These are phyloP conservation scores for Choloepus hoffmanni DNA, from an alignment of 2,113 vertebrate species.

Conservation along the genomic window DNA sequence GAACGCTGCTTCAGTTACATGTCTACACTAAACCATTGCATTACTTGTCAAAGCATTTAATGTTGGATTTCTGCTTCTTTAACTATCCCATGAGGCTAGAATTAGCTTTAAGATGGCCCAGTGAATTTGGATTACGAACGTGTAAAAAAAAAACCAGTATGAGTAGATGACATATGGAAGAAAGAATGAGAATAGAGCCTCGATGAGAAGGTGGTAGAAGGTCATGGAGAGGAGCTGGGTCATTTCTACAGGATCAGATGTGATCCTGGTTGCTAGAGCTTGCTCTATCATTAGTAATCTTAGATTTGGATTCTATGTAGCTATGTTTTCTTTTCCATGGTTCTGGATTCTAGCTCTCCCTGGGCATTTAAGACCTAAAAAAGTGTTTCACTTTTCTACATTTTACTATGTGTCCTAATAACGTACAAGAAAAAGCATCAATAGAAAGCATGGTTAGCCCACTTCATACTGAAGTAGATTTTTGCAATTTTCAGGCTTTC, in stretches of 20 bases:
- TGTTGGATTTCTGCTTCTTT: neutral
- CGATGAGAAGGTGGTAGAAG: neutral
- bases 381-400: neutral
- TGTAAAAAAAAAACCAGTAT: neutral
- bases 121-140: neutral
- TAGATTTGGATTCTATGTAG: neutral
- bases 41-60: neutral
- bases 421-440: neutral
- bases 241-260: neutral
- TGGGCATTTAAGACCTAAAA: neutral
- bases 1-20: neutral
- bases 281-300: neutral
- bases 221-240: neutral
- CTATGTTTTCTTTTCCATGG: neutral
- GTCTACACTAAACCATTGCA: neutral
- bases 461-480: neutral
- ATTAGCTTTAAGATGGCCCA: neutral
- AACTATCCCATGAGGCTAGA: neutral
- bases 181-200: neutral
- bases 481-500: neutral
- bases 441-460: neutral
- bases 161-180: neutral
- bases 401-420: neutral
- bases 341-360: neutral
- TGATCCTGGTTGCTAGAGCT: neutral